Percentiles rank a stretch among this genome's conserved stretches.
These are phyloP conservation scores for Brenthis daphne DNA, from an alignment of 2,888 invertebrate genomes.

Conservation along the genomic window DNA sequence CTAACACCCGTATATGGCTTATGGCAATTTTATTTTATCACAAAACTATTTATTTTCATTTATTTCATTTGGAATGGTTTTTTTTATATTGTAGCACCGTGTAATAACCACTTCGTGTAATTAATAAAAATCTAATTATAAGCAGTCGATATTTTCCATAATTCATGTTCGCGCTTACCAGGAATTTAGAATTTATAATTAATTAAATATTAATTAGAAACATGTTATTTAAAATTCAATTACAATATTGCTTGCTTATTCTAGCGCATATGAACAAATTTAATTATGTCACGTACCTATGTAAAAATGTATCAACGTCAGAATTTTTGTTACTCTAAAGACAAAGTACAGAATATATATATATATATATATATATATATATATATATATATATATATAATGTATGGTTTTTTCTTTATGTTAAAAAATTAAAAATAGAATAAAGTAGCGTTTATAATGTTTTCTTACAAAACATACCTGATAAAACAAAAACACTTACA, in stretches of 20 bases:
- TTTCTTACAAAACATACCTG: too few relatives aligned
- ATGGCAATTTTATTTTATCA: constrained; percentile 4
- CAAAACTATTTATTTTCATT: constrained; percentile 3
- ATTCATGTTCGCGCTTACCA: constrained; percentile 33
- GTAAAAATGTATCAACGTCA: background rate
- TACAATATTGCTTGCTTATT: constrained; percentile 32
- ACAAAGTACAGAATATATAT: too few relatives aligned
- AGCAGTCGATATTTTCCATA: constrained; percentile 32
- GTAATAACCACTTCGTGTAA: background rate
- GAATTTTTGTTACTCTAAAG: background rate
- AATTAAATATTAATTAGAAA: constrained; percentile 33
- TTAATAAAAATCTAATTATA: constrained; percentile 28
- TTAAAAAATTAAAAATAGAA: too few relatives aligned
- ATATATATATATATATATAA: too few relatives aligned
- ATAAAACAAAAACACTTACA: background rate
- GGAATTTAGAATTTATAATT: constrained; percentile 33
- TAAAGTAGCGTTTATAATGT: too few relatives aligned
- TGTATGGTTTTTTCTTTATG: too few relatives aligned
- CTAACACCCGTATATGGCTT: background rate
- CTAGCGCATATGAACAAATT: constrained; percentile 14
- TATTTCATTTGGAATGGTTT: constrained; percentile 6
- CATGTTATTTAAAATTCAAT: constrained; percentile 33
- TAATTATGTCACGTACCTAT: background rate
- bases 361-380: too few relatives aligned
- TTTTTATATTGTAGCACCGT: constrained; percentile 4